Base-by-base conservation (phyloP, 2,113 vertebrate species). In the Nesoenas mayeri region DNA sequence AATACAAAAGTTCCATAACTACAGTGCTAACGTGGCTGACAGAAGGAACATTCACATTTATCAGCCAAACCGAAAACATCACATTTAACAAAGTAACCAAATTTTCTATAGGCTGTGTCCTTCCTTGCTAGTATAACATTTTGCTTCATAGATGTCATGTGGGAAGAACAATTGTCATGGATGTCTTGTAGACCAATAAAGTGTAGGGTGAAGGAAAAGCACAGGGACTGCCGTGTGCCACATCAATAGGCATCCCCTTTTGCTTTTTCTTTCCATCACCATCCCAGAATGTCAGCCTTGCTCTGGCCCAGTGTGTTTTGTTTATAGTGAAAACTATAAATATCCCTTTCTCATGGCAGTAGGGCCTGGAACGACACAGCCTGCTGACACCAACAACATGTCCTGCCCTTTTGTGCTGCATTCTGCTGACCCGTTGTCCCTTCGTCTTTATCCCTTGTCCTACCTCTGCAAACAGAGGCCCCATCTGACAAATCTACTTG, bases 401-500 rank as follows among this genome's bases (percentile, higher is more conserved):
- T 92, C 77, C 48, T 93, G 88, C 85, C 79, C 57, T 94, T 96
- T 79, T 91, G 64, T 95, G 85, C 66, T 71, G 31, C 0, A 0
- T 71, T 86, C 60, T 62, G 48, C 42, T 0, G 1, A 64, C 80
- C 48, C 44, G 0, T 61, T 95, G 85, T 94, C 61, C 80, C 57
- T 93, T 90, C 92, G 79, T 93, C 83, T 44, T 91, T 75, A 79
- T 69, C 57, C 66, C 57, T 84, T 42, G 69, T 51, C 65, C 53
- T 92, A 53, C 86, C 88, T 91, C 85, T 95, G 69, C 72, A 91
- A 64, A 42, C 36, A 86, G 85, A 83, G 77, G 38, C 69, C 57
- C 53, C 82, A 61, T 93, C 92, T 94, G 88, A 95, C 10, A 3
- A 91, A 95, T 92, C 84, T 79, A 34, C 77, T 91, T 81, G 34